phyloP scores from a whole-genome alignment of 2,888 invertebrate species.

The Arctia plantaginis region DNA sequence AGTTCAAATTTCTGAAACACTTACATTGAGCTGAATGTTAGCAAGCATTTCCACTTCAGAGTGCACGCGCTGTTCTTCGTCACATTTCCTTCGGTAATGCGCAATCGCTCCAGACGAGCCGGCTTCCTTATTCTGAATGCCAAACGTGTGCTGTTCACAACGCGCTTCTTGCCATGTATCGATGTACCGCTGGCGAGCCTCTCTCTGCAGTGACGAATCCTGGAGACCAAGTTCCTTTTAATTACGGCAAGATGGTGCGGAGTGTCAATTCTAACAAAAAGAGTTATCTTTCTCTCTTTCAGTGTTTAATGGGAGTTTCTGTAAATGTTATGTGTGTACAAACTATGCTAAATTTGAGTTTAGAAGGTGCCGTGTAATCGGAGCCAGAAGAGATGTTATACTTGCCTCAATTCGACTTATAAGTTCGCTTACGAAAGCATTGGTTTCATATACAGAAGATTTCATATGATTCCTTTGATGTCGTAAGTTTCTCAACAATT shows the following conservation, averaged over 20 bases:
- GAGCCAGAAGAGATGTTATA: not conserved
- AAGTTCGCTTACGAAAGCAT: conserved; percentile 61
- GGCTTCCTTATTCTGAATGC: conserved; percentile 61
- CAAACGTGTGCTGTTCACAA: conserved; percentile 68
- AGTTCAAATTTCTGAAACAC: conserved; percentile 9
- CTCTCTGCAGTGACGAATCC: conserved; percentile 54
- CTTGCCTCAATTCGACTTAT: conserved; percentile 67
- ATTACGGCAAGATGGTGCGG: no score
- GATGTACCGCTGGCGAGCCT: conserved; percentile 67
- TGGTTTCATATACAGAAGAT: conserved; percentile 66
- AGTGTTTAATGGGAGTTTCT: no score
- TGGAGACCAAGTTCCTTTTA: conserved; percentile 21
- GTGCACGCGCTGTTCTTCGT: conserved; percentile 75
- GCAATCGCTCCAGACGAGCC: conserved; percentile 56
- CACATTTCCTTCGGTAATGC: conserved; percentile 63
- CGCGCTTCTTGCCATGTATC: conserved; percentile 74
- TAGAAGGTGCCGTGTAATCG: no score
- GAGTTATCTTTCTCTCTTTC: no score
- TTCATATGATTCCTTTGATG: conserved; percentile 71
- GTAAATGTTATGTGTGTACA: no score
- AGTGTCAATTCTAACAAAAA: not conserved
- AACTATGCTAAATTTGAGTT: no score
- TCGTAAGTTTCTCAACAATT: conserved; percentile 62
- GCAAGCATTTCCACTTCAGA: conserved; percentile 72
- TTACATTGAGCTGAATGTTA: conserved; percentile 72